A percentile compares a stretch with the other conserved stretches of the same genome.
Conservation (phyloP, 2,888 invertebrate genomes). For the Philaethria dido region DNA sequence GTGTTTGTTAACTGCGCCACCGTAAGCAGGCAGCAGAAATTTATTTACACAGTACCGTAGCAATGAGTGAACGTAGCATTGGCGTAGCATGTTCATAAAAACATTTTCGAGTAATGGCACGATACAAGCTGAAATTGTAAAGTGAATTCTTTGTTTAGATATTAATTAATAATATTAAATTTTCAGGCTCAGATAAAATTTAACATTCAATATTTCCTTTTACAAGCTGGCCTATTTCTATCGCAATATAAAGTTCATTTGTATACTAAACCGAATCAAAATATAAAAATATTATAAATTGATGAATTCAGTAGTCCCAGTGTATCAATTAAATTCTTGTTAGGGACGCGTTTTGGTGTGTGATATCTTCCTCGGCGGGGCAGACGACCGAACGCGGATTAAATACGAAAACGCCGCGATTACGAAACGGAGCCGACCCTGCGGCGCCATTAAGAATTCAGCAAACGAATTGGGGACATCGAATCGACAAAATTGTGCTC, state of each 20-base stretch:
- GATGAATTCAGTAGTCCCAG: slow-evolving; percentile 36
- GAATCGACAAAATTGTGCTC: slow-evolving; percentile 79
- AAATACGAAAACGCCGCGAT: slow-evolving; percentile 73
- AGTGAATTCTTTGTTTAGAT: too few relatives aligned
- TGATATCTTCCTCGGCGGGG: slow-evolving; percentile 48
- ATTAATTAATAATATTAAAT: too few relatives aligned
- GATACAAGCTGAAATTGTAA: too few relatives aligned
- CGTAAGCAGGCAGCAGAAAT: too few relatives aligned
- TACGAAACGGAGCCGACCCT: slow-evolving; percentile 66
- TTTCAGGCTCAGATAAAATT: too few relatives aligned
- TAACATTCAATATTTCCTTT: too few relatives aligned
- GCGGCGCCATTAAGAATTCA: slow-evolving; percentile 77
- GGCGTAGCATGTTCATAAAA: neutral
- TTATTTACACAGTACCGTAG: too few relatives aligned
- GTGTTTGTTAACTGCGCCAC: neutral
- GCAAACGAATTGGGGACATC: slow-evolving; percentile 79
- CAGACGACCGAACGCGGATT: slow-evolving; percentile 63
- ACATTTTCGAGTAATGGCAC: too few relatives aligned
- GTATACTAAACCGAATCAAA: neutral
- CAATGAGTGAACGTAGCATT: neutral
- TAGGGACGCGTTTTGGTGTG: slow-evolving; percentile 52
- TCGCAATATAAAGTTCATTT: too few relatives aligned
- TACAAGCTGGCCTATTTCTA: too few relatives aligned
- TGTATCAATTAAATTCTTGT: slow-evolving; percentile 65
- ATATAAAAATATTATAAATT: slow-evolving; percentile 25